Base-by-base conservation (phyloP, 2,797 vertebrate genomes). In the Acrossocheilus fasciatus region DNA sequence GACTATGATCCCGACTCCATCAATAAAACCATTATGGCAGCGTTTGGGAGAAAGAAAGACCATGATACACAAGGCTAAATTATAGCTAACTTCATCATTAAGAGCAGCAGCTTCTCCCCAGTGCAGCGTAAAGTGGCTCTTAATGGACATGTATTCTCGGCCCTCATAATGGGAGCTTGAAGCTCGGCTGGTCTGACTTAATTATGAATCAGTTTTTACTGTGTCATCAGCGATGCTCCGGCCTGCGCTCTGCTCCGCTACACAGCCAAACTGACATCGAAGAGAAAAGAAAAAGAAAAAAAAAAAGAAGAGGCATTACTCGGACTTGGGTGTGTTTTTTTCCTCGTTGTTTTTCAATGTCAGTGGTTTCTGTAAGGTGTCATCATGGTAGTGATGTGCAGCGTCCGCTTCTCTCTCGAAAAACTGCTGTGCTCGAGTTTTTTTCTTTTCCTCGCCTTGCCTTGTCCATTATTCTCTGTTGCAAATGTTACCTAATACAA, bases 21-120 rank as follows among this genome's bases (percentile, higher is more conserved):
- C 93, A 90, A 94, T 94, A 93, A 82, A 54, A 76, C 59, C 59
- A 81, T 69, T 81, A 84, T 59, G 62, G 57, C 10, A 64, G 34
- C 69, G 59, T 80, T 79, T 59, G 47, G 47, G 36, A 81, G 36
- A 79, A 64, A 80, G 81, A 66, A 34, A 72, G 17, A 66, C 36
- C 23, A 52, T 78, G 81, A 83, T 47, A 85, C 66, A 85, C 83
- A 72, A 85, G 87, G 30, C 47, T 92, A 91, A 92, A 94, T 94
- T 92, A 94, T 93, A 91, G 30, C 92, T 94, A 92, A 93, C 92
- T 92, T 95, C 93, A 94, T 94, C 93, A 94, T 93, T 92, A 91
- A 91, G 90, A 89, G 85, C 87, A 76, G 66, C 34, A 77, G 88
- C 23, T n/a, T 85, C 87, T 87, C 80, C 86, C 73, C 86, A 90